phyloP scores from a whole-genome alignment of 2,888 invertebrate genomes.

The Archips crataeganus region DNA sequence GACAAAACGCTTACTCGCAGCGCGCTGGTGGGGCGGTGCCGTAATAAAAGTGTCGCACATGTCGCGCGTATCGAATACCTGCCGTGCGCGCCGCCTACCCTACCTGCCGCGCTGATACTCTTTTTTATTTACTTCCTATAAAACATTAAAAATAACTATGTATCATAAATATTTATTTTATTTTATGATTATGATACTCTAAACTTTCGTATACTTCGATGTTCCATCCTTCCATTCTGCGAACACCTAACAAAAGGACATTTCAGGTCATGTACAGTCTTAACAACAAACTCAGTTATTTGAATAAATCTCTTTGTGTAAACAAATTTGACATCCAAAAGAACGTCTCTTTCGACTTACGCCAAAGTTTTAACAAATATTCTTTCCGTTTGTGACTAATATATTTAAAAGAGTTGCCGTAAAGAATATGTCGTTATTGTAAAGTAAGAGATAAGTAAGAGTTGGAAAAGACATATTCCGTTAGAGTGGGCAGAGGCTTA shows the following conservation, averaged over 20 bases:
- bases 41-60: constrained; percentile 65
- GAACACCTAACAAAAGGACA: background rate
- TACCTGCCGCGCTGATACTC: background rate
- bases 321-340: constrained; percentile 24
- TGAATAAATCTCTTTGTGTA: constrained; percentile 19
- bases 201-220: background rate
- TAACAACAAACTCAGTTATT: constrained; percentile 1
- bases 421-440: constrained; percentile 47
- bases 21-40: constrained; percentile 49
- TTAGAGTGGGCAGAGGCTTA: constrained; percentile 72
- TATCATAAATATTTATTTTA: background rate
- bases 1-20: constrained; percentile 67
- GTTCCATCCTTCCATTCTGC: background rate
- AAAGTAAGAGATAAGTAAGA: constrained; percentile 57
- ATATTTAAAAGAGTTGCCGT: constrained; percentile 48
- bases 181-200: background rate
- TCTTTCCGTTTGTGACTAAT: constrained; percentile 30
- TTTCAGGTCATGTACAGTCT: constrained; percentile 1
- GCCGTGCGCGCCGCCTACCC: constrained; percentile 44
- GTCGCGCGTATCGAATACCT: constrained; percentile 47
- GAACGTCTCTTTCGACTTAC: constrained; percentile 11
- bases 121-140: background rate
- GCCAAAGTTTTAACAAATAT: constrained; percentile 38
- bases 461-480: constrained; percentile 60
- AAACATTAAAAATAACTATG: background rate